These are phyloP conservation scores for Varecia variegata DNA, from an alignment of 2,797 vertebrate genomes.

Conservation along the genomic window DNA sequence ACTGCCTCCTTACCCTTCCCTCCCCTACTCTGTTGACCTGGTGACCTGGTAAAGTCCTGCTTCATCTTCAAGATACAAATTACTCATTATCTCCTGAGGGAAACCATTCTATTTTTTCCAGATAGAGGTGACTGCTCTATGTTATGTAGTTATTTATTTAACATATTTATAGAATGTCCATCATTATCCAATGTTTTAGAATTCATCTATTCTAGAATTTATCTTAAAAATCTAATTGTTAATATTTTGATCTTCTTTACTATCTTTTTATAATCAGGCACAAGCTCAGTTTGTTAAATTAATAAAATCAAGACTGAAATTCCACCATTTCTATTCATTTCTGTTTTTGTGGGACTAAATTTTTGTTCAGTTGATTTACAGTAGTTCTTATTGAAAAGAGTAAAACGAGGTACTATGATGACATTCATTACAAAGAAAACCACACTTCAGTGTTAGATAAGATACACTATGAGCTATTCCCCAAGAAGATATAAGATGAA, in stretches of 20 bases:
- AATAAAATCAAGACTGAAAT: not conserved
- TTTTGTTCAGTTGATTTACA: not conserved
- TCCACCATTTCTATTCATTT: not conserved
- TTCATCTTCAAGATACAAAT: not conserved
- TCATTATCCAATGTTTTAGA: not conserved
- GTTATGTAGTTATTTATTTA: not conserved
- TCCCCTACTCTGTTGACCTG: not conserved
- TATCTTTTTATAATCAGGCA: not conserved
- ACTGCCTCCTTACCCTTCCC: not conserved
- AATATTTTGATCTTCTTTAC: not conserved
- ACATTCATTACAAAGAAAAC: not conserved
- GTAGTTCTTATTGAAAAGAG: not conserved
- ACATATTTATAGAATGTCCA: not conserved
- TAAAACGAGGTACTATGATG: not conserved
- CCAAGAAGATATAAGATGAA: not conserved
- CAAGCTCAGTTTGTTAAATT: not conserved
- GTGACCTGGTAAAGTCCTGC: not conserved
- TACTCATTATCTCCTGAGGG: not conserved
- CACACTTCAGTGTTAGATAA: not conserved
- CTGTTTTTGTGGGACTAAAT: not conserved
- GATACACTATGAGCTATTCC: not conserved
- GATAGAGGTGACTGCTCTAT: not conserved
- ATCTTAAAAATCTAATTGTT: not conserved
- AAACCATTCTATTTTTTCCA: not conserved
- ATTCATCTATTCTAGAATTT: not conserved